Conservation (phyloP, 2,113 vertebrate genomes). For the Theristicus caerulescens region DNA sequence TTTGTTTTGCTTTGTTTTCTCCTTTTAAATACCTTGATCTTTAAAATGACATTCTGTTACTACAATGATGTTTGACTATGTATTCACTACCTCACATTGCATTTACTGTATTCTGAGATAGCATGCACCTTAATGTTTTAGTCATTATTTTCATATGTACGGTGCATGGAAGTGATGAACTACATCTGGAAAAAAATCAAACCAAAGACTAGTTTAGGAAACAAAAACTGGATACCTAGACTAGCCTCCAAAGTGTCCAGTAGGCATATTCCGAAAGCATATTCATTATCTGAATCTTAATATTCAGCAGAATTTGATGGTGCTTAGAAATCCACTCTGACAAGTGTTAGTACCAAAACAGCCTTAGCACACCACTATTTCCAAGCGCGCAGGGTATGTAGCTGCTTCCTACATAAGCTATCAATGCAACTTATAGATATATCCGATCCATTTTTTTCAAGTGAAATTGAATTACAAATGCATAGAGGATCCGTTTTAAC, state of each 20-base stretch:
- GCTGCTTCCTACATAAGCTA: background rate
- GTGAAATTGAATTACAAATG: background rate
- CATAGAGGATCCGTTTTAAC: background rate
- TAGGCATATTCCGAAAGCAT: background rate
- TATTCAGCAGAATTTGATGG: background rate
- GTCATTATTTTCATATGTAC: background rate
- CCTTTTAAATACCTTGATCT: background rate
- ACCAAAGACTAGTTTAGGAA: background rate
- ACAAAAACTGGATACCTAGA: background rate
- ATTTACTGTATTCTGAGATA: background rate
- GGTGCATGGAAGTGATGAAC: background rate
- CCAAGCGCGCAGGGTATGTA: too few relatives aligned
- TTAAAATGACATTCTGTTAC: background rate
- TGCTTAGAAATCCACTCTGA: background rate
- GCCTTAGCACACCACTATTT: background rate
- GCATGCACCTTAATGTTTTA: background rate
- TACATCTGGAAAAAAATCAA: background rate
- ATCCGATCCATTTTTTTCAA: background rate
- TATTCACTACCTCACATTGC: background rate
- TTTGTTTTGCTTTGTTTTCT: background rate
- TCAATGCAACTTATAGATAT: accelerated
- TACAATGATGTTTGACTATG: background rate
- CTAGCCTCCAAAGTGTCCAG: background rate
- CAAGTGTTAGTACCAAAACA: background rate
- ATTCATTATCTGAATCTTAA: background rate